A percentile compares a stretch with the other conserved stretches of the same genome.
These are phyloP conservation scores for Sebastes jordani DNA, from an alignment of 2,797 vertebrate species.

Conservation along the genomic window DNA sequence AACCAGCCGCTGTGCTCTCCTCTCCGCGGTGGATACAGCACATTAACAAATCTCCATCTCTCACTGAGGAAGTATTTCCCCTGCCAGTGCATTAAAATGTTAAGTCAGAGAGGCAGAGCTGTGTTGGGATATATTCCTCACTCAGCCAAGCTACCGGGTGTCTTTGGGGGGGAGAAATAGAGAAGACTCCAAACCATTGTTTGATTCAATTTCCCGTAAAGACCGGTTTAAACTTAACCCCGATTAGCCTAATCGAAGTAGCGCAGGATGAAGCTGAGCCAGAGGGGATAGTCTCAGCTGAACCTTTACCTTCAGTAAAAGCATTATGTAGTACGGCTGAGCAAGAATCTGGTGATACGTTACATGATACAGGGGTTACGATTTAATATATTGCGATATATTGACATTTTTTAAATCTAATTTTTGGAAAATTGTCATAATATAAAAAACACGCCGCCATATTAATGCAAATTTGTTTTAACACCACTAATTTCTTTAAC, in stretches of 20 bases:
- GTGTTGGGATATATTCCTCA: neutral
- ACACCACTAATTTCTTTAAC: too few relatives aligned
- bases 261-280: neutral
- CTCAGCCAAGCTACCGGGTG: neutral
- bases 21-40: neutral
- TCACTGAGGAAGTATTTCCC: neutral
- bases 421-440: too few relatives aligned
- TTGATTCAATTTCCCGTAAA: constrained; percentile 23
- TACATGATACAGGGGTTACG: too few relatives aligned
- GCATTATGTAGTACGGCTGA: neutral
- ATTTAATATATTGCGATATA: too few relatives aligned
- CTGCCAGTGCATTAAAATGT: constrained; percentile 10
- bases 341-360: too few relatives aligned
- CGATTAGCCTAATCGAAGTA: neutral
- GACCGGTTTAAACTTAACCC: neutral
- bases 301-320: neutral
- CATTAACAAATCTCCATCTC: constrained; percentile 7
- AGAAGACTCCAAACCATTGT: neutral
- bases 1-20: neutral
- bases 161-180: neutral
- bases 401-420: too few relatives aligned
- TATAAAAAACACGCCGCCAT: too few relatives aligned
- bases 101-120: constrained; percentile 1
- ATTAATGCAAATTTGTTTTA: too few relatives aligned
- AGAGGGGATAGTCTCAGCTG: neutral